Evolutionary conservation across 30 jellyfish, hydroid and myxozoan genomes (phyloP).

Genomic region (Aurelia coerulea): DNA sequence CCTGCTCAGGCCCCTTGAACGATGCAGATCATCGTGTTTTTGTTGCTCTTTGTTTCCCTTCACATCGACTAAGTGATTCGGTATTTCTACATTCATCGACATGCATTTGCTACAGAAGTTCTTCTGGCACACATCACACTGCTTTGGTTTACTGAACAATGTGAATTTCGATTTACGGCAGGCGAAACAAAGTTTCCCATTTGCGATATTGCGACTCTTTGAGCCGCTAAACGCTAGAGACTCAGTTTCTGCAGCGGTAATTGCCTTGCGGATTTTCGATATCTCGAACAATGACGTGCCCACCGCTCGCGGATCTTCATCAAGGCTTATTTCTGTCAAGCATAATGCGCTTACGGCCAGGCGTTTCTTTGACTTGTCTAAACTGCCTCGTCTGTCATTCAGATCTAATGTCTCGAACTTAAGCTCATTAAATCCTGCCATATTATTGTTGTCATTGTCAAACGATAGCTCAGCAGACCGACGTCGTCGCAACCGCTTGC

Average conservation of each 20-base stretch:
- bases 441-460: not conserved
- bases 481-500: not conserved
- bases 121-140: slow-evolving; percentile 80
- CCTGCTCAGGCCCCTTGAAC: slow-evolving; percentile 30
- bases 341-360: slow-evolving; percentile 58
- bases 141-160: slow-evolving; percentile 58
- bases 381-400: not conserved
- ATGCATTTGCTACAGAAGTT: slow-evolving; percentile 78
- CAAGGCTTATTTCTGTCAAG: slow-evolving; percentile 60
- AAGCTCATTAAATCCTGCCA: too few relatives aligned
- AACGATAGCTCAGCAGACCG: slow-evolving; percentile 26
- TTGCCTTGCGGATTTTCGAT: slow-evolving; percentile 88
- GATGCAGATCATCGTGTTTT: not conserved
- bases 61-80: slow-evolving; percentile 68
- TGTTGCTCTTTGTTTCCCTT: not conserved
- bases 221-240: slow-evolving; percentile 1
- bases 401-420: too few relatives aligned
- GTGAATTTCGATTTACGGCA: slow-evolving; percentile 72
- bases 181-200: slow-evolving; percentile 76
- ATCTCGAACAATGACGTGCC: slow-evolving; percentile 91
- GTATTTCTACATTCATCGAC: slow-evolving; percentile 51
- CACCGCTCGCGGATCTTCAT: slow-evolving; percentile 73
- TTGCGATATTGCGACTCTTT: slow-evolving; percentile 24
- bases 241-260: slow-evolving; percentile 89
- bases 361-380: slow-evolving; percentile 46